phyloP scores from a whole-genome alignment of 23 tunicate genomes.

The Halocynthia aurantium region DNA sequence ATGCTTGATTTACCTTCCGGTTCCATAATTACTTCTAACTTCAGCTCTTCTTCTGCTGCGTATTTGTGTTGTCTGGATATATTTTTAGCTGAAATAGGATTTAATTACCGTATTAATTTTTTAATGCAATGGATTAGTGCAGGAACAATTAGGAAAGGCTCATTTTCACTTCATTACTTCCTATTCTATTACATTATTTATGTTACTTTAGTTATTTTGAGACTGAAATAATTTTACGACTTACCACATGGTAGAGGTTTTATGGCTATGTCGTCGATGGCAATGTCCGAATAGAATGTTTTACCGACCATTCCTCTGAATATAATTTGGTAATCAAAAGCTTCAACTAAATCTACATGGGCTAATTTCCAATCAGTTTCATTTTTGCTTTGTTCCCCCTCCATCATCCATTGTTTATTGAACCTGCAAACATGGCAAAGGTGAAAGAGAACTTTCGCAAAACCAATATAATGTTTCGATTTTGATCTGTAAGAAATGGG shows the following conservation, averaged over 20 bases:
- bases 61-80: too few species aligned
- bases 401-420: conserved; percentile 25
- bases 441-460: not conserved
- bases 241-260: conserved; percentile 18
- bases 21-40: too few species aligned
- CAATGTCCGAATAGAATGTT: conserved; percentile 78
- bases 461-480: not conserved
- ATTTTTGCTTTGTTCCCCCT: conserved; percentile 55
- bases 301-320: conserved; percentile 50
- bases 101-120: too few species aligned
- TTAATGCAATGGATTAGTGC: too few species aligned
- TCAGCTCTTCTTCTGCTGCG: too few species aligned
- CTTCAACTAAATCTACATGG: conserved; percentile 33
- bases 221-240: not conserved
- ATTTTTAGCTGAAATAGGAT: too few species aligned
- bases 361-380: conserved; percentile 77
- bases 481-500: not conserved
- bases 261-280: conserved; percentile 58
- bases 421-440: conserved; percentile 26
- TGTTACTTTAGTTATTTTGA: not conserved
- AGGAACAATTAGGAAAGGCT: too few species aligned
- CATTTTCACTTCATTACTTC: too few species aligned
- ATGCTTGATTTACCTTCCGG: too few species aligned
- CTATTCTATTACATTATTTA: not conserved
- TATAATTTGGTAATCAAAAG: conserved; percentile 36